Evolutionary conservation across 2,888 invertebrate species (phyloP), one percentile per base, ranked within the genome.

Genomic region (Clostera curtula): DNA sequence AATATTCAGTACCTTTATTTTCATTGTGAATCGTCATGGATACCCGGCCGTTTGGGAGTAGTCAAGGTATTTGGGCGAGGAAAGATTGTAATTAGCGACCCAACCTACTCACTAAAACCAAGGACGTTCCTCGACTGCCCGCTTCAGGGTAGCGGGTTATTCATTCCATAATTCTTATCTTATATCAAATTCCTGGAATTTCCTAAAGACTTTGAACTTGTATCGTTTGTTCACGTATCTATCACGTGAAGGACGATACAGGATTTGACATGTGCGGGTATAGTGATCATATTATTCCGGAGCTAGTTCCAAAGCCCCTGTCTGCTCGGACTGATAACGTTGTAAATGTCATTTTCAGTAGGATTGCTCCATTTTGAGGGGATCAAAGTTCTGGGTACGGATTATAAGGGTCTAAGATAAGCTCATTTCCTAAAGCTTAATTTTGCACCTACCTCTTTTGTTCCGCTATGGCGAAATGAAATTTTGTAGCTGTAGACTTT

Each of bases 361-460:
- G 71, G 71, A 64, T 61, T 65, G 56, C 61, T 65, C 69, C 70
- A 74, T 76, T 76, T 68, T 66, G 66, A 64, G 61, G 56, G 74
- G 79, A 75, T 75, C 76, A 77, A 77, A 77, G 74, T 80, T 73
- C 73, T 64, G 74, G 70, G 58, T 58, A 58, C 57, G 76, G 80
- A 80, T 80, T 80, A 80, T 80, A 76, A 79, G 79, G 80, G 80
- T 77, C 71, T 64, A 68, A 73, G 79, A 79, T 76, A 76, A 79
- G 71, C 70, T 71, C 68, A 72, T 75, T 76, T 75, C 71, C 63
- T 62, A 67, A 68, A 71, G 58, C 66, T 67, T 70, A 71, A 76
- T 75, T 75, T 75, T 68, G 67, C 56, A 61, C 62, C 59, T 64
- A 58, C 49, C 59, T 62, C 60, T 60, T 60, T 64, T 62, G 66